phyloP scores from a whole-genome alignment of 2,888 invertebrate genomes.

The Erynnis tages region DNA sequence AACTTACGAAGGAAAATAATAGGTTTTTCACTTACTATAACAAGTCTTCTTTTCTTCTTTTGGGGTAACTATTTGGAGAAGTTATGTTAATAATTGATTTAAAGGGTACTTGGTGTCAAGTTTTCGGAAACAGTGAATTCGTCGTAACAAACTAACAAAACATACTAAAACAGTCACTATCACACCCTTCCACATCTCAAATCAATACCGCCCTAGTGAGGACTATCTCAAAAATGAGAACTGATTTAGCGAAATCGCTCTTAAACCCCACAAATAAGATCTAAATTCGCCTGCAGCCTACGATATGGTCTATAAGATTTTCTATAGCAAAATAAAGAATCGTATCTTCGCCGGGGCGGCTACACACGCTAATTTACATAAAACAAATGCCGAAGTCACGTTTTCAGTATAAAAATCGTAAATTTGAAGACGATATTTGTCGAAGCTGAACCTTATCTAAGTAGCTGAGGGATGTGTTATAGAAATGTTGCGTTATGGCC shows the following conservation, averaged over 20 bases:
- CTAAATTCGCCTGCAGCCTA: conserved; percentile 1
- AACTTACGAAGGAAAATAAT: too few species aligned
- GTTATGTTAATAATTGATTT: too few species aligned
- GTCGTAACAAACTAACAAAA: not conserved
- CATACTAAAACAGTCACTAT: not conserved
- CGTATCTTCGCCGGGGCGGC: conserved; percentile 47
- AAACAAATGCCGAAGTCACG: conserved; percentile 82
- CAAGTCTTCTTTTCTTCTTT: too few species aligned
- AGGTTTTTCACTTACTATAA: too few species aligned
- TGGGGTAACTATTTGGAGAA: too few species aligned
- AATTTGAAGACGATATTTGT: conserved; percentile 45
- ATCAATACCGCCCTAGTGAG: conserved; percentile 4
- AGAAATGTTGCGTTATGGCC: conserved; percentile 2
- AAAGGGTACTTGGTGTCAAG: too few species aligned
- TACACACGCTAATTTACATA: conserved; percentile 76
- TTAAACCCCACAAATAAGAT: conserved; percentile 6
- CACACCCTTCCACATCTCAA: not conserved
- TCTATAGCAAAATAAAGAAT: conserved; percentile 47
- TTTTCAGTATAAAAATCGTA: conserved; percentile 73
- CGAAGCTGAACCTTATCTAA: conserved; percentile 16
- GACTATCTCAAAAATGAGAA: conserved; percentile 21
- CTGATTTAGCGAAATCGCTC: conserved; percentile 11
- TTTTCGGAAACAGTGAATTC: too few species aligned
- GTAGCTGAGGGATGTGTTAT: conserved; percentile 6
- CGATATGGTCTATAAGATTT: conserved; percentile 28